Evolutionary conservation across 2,888 invertebrate genomes (phyloP), one percentile per base, ranked within the genome.

Genomic region (Stegophylla sp.): DNA sequence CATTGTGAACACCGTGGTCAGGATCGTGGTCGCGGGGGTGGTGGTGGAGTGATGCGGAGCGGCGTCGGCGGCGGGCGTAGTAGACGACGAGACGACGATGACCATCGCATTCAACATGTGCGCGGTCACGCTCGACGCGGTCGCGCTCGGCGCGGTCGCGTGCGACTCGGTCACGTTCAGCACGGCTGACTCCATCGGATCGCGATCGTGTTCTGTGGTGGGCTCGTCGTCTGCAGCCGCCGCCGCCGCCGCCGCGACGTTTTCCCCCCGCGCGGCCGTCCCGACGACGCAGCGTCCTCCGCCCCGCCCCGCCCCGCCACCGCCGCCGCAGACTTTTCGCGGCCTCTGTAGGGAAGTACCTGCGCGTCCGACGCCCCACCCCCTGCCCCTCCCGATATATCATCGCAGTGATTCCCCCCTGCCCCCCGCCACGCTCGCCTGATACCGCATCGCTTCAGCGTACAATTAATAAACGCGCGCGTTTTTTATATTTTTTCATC

Each of bases 141-240:
- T 23, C 63, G 28, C 63, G 63, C 23, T 63, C 63, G 66, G 13
- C 51, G 76, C 17, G n/a, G 26, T 5, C 26, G 34, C 0, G 17
- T n/a, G 0, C 41, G 59, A 43, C 9, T 13, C 23, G 86, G 4
- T 89, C 86, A 85, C 91, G 93, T 84, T 51, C 75, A 12, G 1
- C 51, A 0, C 64, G 34, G 12, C 64, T 41, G 13, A 12, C 28
- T 64, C 64, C 75, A 89, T 90, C 51, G 51, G 20, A 48, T 63
- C 28, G 61, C 20, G 20, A 3, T 75, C 64, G 63, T 23, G 41
- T 41, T 75, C 64, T 75, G 72, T n/a, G 61, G 61, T 0, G 61
- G 13, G 26, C 64, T 23, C 51, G 28, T 3, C 48, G 15, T 3
- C 28, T 13, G n/a, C 17, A 20, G n/a, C 48, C n/a, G 73, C 26